These are phyloP conservation scores for Zoanthus gigantus DNA, from an alignment of 92 coral and sea anemone species.

Conservation along the genomic window DNA sequence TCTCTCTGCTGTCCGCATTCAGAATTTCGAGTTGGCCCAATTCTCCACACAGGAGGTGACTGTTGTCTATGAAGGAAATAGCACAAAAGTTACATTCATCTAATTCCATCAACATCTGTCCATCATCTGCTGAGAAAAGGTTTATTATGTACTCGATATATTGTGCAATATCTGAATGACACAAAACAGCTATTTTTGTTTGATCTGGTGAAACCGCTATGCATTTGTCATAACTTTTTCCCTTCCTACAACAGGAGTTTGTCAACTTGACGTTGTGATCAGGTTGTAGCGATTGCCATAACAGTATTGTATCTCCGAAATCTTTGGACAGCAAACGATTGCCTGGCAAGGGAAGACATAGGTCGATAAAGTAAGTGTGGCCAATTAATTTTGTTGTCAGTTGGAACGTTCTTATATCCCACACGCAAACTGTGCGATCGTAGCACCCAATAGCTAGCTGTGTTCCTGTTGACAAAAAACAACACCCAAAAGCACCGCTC, in stretches of 20 bases:
- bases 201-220: constrained; percentile 27
- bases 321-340: constrained; percentile 29
- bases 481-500: constrained; percentile 1
- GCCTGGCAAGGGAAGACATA: background rate
- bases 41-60: constrained; percentile 25
- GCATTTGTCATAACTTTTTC: background rate
- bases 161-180: background rate
- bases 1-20: constrained; percentile 1
- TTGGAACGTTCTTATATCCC: constrained; percentile 27
- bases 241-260: constrained; percentile 1
- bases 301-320: constrained; percentile 22
- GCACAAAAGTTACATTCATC: constrained; percentile 11
- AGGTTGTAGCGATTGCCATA: constrained; percentile 19
- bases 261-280: constrained; percentile 3
- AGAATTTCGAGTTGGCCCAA: background rate
- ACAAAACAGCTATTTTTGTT: constrained; percentile 29
- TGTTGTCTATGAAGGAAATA: constrained; percentile 39
- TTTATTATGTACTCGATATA: background rate
- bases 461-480: constrained; percentile 20
- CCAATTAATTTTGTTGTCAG: background rate
- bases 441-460: constrained; percentile 42
- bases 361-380: background rate
- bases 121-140: constrained; percentile 31
- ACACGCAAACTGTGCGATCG: constrained; percentile 22
- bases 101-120: constrained; percentile 17